Conservation (phyloP, 2,113 vertebrate genomes). For the Thunnus maccoyii region DNA sequence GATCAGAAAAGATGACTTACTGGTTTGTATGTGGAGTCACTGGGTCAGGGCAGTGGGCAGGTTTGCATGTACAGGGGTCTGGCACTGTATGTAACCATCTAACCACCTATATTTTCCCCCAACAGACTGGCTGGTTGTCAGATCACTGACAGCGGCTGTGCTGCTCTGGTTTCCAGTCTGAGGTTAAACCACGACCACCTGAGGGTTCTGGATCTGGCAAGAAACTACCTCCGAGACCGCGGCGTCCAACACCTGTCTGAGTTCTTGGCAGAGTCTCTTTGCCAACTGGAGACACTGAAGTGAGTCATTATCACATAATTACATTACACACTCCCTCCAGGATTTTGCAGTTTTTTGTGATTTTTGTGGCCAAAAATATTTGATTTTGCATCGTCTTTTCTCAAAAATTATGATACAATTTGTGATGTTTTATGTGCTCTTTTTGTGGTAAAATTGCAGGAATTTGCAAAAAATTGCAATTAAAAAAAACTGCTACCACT, state of each 20-base stretch:
- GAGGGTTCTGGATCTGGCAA: constrained; percentile 24
- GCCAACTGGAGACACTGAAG: constrained; percentile 33
- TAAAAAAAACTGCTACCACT: no score
- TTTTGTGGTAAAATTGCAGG: no score
- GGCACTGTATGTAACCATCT: neutral
- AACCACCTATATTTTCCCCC: neutral
- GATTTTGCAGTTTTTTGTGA: no score
- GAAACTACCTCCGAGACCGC: neutral
- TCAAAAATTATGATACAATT: no score
- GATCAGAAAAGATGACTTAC: no score
- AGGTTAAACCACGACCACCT: constrained; percentile 22
- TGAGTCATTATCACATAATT: neutral
- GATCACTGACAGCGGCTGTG: neutral
- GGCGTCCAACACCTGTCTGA: neutral
- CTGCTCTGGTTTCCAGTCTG: constrained; percentile 12
- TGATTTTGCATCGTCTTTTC: no score
- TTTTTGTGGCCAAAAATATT: no score
- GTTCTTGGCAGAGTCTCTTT: constrained; percentile 20
- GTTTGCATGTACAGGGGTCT: neutral
- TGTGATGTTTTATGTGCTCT: no score
- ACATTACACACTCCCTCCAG: no score
- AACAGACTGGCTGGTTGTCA: constrained; percentile 16
- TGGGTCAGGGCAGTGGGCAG: no score
- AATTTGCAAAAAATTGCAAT: no score
- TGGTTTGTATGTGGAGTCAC: no score